Percentiles rank a stretch among this genome's conserved stretches.
Evolutionary conservation across 2,797 vertebrate genomes (phyloP).

Genomic region (Thalassophryne amazonica): DNA sequence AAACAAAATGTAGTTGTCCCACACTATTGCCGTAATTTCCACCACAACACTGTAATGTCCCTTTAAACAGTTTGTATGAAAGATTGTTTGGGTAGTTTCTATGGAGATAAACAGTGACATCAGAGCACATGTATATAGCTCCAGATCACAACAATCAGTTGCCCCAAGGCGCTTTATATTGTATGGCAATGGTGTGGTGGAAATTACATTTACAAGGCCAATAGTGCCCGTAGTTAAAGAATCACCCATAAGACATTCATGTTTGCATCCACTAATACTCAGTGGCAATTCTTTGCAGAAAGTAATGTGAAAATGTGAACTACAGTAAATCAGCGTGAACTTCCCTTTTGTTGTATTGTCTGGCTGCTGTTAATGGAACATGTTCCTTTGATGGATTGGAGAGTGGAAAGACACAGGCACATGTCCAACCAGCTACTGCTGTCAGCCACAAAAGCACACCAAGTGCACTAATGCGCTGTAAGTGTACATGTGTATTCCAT

Average conservation of each 20-base stretch:
- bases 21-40: too few species aligned
- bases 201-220: too few species aligned
- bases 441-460: conserved; percentile 29
- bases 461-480: conserved; percentile 18
- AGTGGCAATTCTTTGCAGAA: background rate
- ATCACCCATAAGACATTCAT: background rate
- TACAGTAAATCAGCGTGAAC: background rate
- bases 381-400: conserved; percentile 11
- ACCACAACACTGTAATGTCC: too few species aligned
- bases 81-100: too few species aligned
- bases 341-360: background rate
- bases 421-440: conserved; percentile 9
- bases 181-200: too few species aligned
- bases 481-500: background rate
- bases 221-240: too few species aligned
- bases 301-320: background rate
- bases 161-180: too few species aligned
- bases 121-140: too few species aligned
- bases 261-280: background rate
- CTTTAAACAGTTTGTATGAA: too few species aligned
- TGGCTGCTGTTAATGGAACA: conserved; percentile 3
- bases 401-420: conserved; percentile 6
- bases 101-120: too few species aligned
- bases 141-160: too few species aligned
- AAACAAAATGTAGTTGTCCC: too few species aligned